Conservation (phyloP, 2,797 vertebrate genomes). For the Anniella stebbinsi region DNA sequence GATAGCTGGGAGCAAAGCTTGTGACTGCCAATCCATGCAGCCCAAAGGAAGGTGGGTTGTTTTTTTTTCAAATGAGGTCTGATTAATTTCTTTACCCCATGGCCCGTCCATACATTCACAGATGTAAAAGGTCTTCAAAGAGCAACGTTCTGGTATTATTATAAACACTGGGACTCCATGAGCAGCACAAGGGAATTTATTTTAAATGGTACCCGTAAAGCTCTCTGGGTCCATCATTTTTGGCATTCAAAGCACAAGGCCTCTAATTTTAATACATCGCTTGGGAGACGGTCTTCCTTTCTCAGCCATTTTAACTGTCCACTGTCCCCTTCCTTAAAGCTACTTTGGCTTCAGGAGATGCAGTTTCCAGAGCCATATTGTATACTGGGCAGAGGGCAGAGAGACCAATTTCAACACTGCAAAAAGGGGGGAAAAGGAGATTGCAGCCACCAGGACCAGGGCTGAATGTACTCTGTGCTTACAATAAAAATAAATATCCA, state of each 20-base stretch:
- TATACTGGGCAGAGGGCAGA: no score
- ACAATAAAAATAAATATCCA: neutral
- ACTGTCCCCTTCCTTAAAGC: neutral
- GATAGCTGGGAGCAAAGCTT: neutral
- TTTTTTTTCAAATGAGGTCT: neutral
- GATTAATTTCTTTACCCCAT: slow-evolving; percentile 36
- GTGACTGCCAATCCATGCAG: neutral
- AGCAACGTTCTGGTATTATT: neutral
- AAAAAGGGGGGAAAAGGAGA: neutral
- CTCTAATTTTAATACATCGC: neutral
- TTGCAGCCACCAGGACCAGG: neutral
- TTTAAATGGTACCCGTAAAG: neutral
- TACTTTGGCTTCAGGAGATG: neutral
- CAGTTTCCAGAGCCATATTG: neutral
- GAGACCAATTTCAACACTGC: neutral
- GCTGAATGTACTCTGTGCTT: neutral
- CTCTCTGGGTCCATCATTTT: neutral
- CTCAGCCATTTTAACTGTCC: neutral
- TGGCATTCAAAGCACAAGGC: neutral
- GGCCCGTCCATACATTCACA: slow-evolving; percentile 13
- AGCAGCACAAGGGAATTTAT: neutral
- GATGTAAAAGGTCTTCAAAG: neutral
- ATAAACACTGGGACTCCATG: neutral
- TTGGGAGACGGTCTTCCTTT: slow-evolving; percentile 28
- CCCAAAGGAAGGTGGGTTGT: neutral